These are phyloP conservation scores for Oryzias curvinotus DNA, from an alignment of 2,113 vertebrate species.

Conservation along the genomic window DNA sequence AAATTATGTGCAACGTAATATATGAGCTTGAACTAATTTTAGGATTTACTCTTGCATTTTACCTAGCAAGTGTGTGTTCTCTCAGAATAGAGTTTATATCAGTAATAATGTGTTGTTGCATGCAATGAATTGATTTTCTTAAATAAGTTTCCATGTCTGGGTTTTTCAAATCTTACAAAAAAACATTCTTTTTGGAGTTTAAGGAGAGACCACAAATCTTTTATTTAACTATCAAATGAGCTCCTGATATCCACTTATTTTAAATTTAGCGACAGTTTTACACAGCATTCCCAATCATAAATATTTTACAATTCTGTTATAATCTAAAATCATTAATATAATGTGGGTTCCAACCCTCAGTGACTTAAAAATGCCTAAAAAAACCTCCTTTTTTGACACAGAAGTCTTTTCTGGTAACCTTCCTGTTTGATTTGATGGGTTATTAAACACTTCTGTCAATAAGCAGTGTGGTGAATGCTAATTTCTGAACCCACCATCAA, in stretches of 20 bases:
- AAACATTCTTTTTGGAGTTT: too few relatives aligned
- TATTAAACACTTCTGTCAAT: constrained; percentile 83
- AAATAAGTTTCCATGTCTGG: too few relatives aligned
- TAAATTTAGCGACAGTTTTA: too few relatives aligned
- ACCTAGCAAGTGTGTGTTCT: constrained; percentile 12
- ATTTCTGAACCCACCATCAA: constrained; percentile 73
- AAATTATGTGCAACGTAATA: constrained; percentile 57
- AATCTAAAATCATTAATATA: too few relatives aligned
- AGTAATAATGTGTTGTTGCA: constrained; percentile 23
- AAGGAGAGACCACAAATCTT: too few relatives aligned
- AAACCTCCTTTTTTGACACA: constrained; percentile 14
- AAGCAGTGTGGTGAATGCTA: constrained; percentile 80
- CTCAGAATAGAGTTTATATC: constrained; percentile 19
- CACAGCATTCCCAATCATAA: too few relatives aligned
- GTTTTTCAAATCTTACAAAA: too few relatives aligned
- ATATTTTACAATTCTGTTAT: too few relatives aligned
- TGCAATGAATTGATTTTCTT: too few relatives aligned
- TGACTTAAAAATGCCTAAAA: constrained; percentile 15
- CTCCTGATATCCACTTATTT: too few relatives aligned
- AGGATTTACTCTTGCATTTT: constrained; percentile 32
- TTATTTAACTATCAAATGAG: too few relatives aligned
- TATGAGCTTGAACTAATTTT: constrained; percentile 67
- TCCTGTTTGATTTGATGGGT: constrained; percentile 75
- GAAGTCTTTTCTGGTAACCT: constrained; percentile 42
- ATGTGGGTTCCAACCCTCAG: not conserved